Conservation (phyloP, 1,140 invertebrate species). For the Anastatus disparis region DNA sequence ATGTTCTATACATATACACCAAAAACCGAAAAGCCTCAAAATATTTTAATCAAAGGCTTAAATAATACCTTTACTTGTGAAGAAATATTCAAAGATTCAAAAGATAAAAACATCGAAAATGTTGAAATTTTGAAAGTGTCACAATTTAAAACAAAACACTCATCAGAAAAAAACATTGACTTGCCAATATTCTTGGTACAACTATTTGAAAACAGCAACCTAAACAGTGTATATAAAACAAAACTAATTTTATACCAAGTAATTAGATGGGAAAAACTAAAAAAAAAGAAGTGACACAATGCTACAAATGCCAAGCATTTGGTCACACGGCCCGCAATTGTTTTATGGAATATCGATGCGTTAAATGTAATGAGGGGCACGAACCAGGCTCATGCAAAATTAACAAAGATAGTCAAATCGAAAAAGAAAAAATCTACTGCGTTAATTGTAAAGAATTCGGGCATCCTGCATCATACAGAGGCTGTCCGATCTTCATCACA, state of each 20-base stretch:
- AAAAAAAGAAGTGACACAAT: slow-evolving; percentile 35
- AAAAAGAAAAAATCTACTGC: not conserved
- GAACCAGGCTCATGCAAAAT: slow-evolving; percentile 8
- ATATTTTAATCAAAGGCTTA: not conserved
- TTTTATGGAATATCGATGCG: slow-evolving; percentile 5
- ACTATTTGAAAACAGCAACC: slow-evolving; percentile 28
- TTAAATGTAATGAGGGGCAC: slow-evolving; percentile 21
- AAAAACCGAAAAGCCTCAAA: not conserved
- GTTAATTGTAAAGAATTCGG: not conserved
- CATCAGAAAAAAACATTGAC: not conserved
- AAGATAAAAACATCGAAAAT: not conserved
- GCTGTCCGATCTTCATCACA: slow-evolving; percentile 15
- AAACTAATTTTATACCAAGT: slow-evolving; percentile 37
- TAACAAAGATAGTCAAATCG: not conserved
- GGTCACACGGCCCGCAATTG: slow-evolving; percentile 26
- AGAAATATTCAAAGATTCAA: not conserved
- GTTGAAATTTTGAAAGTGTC: not conserved
- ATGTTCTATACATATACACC: not conserved
- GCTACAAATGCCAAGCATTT: slow-evolving; percentile 29
- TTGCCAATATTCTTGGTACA: slow-evolving; percentile 18
- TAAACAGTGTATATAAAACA: slow-evolving; percentile 29
- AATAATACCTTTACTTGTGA: not conserved
- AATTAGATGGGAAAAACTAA: slow-evolving; percentile 42
- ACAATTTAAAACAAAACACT: not conserved
- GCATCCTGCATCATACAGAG: slow-evolving; percentile 38